Evolutionary conservation across 2,797 vertebrate species (phyloP).

Genomic region (Gymnocypris eckloni): DNA sequence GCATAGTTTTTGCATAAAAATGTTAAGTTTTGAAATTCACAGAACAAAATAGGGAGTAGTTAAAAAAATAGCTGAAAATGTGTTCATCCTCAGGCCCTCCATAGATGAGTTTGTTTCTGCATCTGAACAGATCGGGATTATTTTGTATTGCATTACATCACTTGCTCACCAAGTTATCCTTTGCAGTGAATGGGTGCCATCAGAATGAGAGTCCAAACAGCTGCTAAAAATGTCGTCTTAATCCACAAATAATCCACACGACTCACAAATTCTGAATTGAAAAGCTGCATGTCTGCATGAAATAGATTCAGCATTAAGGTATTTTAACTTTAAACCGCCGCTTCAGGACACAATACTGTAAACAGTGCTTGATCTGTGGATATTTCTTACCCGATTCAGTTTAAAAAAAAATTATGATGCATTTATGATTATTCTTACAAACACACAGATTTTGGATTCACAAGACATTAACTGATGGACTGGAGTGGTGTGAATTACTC

Average conservation of each 20-base stretch:
- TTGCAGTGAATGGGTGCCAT: too few species aligned
- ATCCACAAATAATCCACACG: too few species aligned
- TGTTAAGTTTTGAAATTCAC: neutral
- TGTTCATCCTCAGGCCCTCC: neutral
- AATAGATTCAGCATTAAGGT: too few species aligned
- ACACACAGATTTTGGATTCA: neutral
- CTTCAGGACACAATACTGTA: too few species aligned
- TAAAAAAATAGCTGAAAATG: neutral
- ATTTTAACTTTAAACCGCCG: too few species aligned
- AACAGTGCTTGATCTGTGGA: too few species aligned
- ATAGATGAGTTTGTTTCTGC: neutral
- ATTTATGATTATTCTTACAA: neutral
- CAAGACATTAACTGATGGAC: neutral
- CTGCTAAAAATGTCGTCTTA: too few species aligned
- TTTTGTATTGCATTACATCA: neutral
- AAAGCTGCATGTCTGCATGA: too few species aligned
- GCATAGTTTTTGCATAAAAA: neutral
- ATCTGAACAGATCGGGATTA: too few species aligned
- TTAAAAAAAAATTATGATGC: neutral
- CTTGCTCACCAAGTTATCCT: neutral
- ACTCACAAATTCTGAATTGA: too few species aligned
- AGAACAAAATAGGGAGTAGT: neutral
- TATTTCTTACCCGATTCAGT: neutral
- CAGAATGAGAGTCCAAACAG: too few species aligned
- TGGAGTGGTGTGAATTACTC: neutral